A percentile compares a stretch with the other conserved stretches of the same genome.
Conservation (phyloP, 2,113 vertebrate genomes). For the Clarias magur region DNA sequence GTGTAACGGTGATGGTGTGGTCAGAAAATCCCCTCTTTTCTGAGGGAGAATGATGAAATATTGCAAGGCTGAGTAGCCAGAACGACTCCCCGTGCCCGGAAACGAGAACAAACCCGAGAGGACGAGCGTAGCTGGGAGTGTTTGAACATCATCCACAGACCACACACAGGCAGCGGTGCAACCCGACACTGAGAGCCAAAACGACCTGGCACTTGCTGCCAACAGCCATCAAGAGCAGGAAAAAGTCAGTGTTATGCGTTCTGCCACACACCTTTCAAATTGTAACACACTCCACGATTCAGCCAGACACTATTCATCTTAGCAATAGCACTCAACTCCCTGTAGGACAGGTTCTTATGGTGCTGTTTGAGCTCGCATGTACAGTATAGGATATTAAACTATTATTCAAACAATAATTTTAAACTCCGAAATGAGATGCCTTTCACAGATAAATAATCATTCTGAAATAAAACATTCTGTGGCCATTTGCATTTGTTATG, state of each 20-base stretch:
- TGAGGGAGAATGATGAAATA: constrained; percentile 40
- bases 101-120: constrained; percentile 8
- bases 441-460: background rate
- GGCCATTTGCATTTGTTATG: too few species aligned
- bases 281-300: background rate
- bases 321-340: background rate
- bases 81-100: constrained; percentile 33
- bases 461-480: too few species aligned
- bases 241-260: constrained; percentile 43
- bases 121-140: constrained; percentile 33
- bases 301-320: constrained; percentile 10
- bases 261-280: constrained; percentile 15
- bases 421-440: background rate
- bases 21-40: constrained; percentile 32
- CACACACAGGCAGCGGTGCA: constrained; percentile 52
- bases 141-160: constrained; percentile 45
- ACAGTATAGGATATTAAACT: background rate
- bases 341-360: background rate
- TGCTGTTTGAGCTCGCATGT: background rate
- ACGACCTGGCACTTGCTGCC: constrained; percentile 36
- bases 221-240: constrained; percentile 47
- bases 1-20: constrained; percentile 13
- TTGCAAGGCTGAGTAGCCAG: constrained; percentile 23
- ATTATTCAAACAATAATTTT: background rate
- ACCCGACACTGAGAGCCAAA: constrained; percentile 46